phyloP scores from a whole-genome alignment of 2,113 vertebrate genomes.

The Octodon degus region DNA sequence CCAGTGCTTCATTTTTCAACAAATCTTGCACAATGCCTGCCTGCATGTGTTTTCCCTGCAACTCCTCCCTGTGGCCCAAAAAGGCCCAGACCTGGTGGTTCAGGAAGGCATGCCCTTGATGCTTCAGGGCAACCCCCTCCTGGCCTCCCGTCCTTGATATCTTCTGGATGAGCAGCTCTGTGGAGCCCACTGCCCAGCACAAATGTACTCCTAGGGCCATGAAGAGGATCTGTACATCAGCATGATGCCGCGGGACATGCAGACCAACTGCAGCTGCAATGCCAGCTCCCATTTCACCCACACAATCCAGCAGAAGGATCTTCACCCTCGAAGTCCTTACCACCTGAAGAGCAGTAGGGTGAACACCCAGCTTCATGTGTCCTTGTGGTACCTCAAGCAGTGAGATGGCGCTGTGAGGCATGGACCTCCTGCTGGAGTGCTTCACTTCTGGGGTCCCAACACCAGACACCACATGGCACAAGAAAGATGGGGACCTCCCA shows the following conservation, averaged over 20 bases:
- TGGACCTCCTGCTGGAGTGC: constrained; percentile 94
- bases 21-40: constrained; percentile 89
- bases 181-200: constrained; percentile 93
- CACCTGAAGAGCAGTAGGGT: constrained; percentile 92
- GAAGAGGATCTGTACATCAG: constrained; percentile 97
- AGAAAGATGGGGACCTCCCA: constrained; percentile 95
- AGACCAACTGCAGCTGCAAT: constrained; percentile 97
- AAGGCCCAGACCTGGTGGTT: constrained; percentile 93
- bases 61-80: constrained; percentile 97
- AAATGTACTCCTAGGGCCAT: constrained; percentile 94
- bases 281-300: constrained; percentile 97
- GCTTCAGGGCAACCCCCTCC: constrained; percentile 94
- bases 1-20: constrained; percentile 93
- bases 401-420: constrained; percentile 95
- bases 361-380: constrained; percentile 93
- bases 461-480: constrained; percentile 94
- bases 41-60: constrained; percentile 91
- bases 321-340: constrained; percentile 94
- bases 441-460: constrained; percentile 97
- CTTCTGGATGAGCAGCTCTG: constrained; percentile 98
- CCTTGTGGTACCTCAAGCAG: constrained; percentile 92
- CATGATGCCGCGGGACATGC: constrained; percentile 90
- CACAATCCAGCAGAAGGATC: constrained; percentile 98
- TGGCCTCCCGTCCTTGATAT: constrained; percentile 94
- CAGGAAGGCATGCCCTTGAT: constrained; percentile 91